These are phyloP conservation scores for Rynchops niger DNA, from an alignment of 2,113 vertebrate species.

Conservation along the genomic window DNA sequence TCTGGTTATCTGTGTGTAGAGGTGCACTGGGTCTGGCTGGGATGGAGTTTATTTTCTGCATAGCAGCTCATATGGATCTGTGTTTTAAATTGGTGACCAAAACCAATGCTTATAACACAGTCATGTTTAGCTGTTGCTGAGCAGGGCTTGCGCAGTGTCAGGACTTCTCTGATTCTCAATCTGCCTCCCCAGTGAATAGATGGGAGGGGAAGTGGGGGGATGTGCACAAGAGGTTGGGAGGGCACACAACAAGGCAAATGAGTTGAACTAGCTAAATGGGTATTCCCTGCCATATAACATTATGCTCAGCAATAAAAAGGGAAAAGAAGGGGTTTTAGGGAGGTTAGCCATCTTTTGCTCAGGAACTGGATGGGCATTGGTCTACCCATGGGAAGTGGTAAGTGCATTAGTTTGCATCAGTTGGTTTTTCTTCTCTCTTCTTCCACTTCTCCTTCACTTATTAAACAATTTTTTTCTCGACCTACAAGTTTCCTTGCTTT, in stretches of 20 bases:
- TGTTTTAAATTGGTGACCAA: neutral
- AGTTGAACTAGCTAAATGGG: neutral
- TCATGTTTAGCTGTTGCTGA: neutral
- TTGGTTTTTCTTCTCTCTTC: neutral
- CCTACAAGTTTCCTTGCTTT: neutral
- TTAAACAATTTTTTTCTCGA: neutral
- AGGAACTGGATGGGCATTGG: neutral
- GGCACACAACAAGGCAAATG: neutral
- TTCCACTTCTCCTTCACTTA: neutral
- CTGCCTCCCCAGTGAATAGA: neutral
- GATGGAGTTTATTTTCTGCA: neutral
- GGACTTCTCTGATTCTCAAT: neutral
- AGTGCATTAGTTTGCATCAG: neutral
- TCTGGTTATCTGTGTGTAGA: neutral
- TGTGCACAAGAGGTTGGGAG: neutral
- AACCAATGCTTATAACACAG: neutral
- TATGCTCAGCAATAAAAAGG: neutral
- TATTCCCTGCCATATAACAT: neutral
- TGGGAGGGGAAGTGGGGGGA: too few relatives aligned
- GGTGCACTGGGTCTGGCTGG: fast-evolving
- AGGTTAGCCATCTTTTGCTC: neutral
- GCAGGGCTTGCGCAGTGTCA: neutral
- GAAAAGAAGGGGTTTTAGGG: neutral
- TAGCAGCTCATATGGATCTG: fast-evolving
- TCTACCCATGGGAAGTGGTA: neutral